Conservation (phyloP, 2,888 invertebrate species). For the Ophion costatus region DNA sequence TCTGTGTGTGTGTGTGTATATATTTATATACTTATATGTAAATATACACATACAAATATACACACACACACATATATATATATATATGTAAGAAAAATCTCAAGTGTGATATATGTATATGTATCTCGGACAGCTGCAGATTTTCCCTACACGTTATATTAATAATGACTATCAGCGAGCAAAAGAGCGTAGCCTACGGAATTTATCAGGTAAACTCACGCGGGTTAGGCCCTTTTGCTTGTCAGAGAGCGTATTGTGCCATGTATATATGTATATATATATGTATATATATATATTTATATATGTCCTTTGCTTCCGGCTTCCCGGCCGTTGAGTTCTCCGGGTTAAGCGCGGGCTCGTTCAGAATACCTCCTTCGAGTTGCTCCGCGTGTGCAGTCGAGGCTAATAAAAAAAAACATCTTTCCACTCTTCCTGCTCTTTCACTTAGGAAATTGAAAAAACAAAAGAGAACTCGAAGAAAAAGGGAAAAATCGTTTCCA, state of each 20-base stretch:
- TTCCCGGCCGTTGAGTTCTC: slow-evolving; percentile 65
- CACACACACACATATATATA: no score
- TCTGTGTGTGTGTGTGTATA: neutral
- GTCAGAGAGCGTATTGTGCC: neutral
- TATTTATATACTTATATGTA: neutral
- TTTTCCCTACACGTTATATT: slow-evolving; percentile 18
- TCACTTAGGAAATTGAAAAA: slow-evolving; percentile 29
- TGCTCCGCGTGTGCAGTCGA: neutral
- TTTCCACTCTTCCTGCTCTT: slow-evolving; percentile 2
- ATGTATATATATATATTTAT: neutral
- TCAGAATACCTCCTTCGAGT: slow-evolving; percentile 19
- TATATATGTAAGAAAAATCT: neutral
- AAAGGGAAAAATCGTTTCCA: neutral
- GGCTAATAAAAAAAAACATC: slow-evolving; percentile 19
- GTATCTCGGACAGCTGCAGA: neutral
- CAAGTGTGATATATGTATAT: neutral
- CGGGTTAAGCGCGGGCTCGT: slow-evolving; percentile 47
- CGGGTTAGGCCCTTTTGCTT: slow-evolving; percentile 28
- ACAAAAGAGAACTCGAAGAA: slow-evolving; percentile 2
- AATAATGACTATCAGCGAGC: neutral
- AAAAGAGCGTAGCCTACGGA: slow-evolving; percentile 19
- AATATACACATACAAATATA: no score
- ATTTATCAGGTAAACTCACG: slow-evolving; percentile 9
- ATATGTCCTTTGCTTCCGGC: slow-evolving; percentile 49
- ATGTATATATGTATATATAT: neutral